phyloP scores from a whole-genome alignment of 2,888 invertebrate species.

The Pristionchus fissidentatus region DNA sequence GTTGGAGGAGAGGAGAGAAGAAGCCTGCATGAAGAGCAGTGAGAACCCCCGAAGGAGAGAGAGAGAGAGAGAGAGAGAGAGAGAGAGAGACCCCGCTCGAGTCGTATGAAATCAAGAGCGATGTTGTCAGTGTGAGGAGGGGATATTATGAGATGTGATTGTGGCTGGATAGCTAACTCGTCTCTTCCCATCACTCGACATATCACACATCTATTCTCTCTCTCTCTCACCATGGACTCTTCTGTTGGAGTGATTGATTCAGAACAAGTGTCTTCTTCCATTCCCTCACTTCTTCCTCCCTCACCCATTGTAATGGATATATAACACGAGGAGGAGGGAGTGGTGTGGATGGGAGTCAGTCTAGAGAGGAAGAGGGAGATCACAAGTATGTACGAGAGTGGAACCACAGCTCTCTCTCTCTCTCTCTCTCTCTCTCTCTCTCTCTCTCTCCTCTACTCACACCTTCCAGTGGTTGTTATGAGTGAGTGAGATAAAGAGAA shows the following conservation, averaged over 20 bases:
- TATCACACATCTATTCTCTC: not conserved
- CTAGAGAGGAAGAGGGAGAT: not conserved
- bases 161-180: too few relatives aligned
- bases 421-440: not conserved
- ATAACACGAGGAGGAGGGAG: too few relatives aligned
- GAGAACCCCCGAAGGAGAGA: not conserved
- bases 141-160: constrained; percentile 36
- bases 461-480: constrained; percentile 30
- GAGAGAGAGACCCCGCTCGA: too few relatives aligned
- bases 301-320: constrained; percentile 41
- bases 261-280: constrained; percentile 19
- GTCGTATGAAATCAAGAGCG: too few relatives aligned
- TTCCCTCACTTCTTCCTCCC: constrained; percentile 24
- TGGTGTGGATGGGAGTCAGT: not conserved
- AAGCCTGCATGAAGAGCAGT: not conserved
- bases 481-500: not conserved
- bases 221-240: constrained; percentile 28
- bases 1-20: constrained; percentile 15
- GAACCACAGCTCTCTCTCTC: too few relatives aligned
- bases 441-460: not conserved
- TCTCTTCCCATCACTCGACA: not conserved
- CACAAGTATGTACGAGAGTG: not conserved
- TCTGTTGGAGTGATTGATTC: constrained; percentile 16
- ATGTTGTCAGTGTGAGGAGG: constrained; percentile 26
- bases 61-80: too few relatives aligned